Conservation (phyloP, 2,797 vertebrate species). For the Falco rusticolus region DNA sequence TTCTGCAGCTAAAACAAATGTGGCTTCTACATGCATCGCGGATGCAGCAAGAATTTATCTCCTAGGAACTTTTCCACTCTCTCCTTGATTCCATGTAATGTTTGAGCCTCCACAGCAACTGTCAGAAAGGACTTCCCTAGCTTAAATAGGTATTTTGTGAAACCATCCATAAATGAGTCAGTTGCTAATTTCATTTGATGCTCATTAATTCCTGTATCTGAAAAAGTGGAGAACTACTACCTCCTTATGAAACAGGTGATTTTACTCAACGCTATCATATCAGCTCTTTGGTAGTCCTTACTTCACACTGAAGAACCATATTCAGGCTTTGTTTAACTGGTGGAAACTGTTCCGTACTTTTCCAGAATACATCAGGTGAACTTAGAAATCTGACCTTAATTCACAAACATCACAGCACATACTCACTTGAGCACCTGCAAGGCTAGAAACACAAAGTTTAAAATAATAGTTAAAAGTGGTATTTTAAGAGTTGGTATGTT, state of each 20-base stretch:
- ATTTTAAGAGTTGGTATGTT: background rate
- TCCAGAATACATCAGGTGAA: background rate
- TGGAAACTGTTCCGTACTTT: background rate
- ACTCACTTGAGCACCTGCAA: background rate
- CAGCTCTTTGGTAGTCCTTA: background rate
- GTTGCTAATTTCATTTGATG: background rate
- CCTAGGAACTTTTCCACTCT: background rate
- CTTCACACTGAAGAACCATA: background rate
- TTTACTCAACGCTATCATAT: background rate
- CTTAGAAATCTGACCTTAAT: background rate
- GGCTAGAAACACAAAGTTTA: background rate
- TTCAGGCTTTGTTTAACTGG: background rate
- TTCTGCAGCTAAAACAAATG: background rate
- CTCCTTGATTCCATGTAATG: background rate
- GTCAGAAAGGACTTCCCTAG: background rate
- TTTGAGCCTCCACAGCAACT: background rate
- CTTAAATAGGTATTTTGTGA: background rate
- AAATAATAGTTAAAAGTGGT: background rate
- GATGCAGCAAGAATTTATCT: background rate
- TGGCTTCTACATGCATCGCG: background rate
- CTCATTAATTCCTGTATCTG: background rate
- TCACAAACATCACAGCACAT: background rate
- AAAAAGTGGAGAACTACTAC: background rate
- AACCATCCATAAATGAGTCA: background rate
- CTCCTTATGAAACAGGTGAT: background rate